Conservation (phyloP, 2,888 invertebrate species). For the Conchocele bisecta region DNA sequence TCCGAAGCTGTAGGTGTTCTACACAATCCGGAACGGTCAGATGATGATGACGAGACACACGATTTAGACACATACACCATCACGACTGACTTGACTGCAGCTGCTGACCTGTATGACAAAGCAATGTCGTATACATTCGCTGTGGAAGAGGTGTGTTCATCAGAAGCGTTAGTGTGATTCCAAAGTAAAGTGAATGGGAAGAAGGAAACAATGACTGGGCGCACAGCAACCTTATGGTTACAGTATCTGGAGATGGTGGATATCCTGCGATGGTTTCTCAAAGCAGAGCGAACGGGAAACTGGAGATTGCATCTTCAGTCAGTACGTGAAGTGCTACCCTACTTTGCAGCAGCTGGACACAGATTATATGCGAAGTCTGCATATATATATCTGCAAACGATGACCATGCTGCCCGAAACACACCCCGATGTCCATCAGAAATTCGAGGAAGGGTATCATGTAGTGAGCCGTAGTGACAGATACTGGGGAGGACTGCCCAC, state of each 20-base stretch:
- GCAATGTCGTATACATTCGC: no score
- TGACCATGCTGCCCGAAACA: slow-evolving; percentile 10
- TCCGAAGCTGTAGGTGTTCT: no score
- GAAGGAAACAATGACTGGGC: no score
- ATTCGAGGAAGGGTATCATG: slow-evolving; percentile 44
- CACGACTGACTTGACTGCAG: no score
- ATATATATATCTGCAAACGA: slow-evolving; percentile 35
- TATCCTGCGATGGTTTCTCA: slow-evolving; percentile 37
- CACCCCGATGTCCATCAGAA: slow-evolving; percentile 37
- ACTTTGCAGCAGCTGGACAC: slow-evolving; percentile 48
- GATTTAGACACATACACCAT: no score
- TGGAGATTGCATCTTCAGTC: slow-evolving; percentile 37
- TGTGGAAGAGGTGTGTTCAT: no score
- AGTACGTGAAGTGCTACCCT: slow-evolving; percentile 40
- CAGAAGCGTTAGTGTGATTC: no score
- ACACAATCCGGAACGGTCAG: no score
- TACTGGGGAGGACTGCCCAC: slow-evolving; percentile 45
- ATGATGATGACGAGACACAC: no score
- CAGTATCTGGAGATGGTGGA: slow-evolving; percentile 43
- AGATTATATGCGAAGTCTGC: slow-evolving; percentile 41
- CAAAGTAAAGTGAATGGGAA: no score
- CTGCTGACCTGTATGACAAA: no score
- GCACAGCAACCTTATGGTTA: slow-evolving; percentile 38
- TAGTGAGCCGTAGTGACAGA: slow-evolving; percentile 32
- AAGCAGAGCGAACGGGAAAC: slow-evolving; percentile 43